Evolutionary conservation across 2,797 vertebrate genomes (phyloP).

Genomic region (Philypnodon macrostomus): DNA sequence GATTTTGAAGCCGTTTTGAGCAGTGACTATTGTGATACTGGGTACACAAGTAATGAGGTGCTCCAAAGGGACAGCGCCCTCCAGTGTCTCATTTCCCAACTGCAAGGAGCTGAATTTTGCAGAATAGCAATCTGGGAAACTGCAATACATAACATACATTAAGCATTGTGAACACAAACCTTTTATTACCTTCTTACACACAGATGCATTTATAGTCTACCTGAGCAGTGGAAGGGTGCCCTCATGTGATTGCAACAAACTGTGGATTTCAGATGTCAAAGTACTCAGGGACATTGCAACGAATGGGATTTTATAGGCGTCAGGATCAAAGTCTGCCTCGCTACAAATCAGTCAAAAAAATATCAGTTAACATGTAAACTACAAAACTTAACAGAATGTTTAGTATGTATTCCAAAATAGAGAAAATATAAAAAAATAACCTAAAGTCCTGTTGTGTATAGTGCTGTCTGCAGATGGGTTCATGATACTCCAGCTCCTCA

Average conservation of each 20-base stretch:
- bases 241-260: constrained; percentile 90
- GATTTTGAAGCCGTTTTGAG: constrained; percentile 95
- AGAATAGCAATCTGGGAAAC: constrained; percentile 93
- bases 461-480: constrained; percentile 91
- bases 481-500: constrained; percentile 95
- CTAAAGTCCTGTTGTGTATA: constrained; percentile 84
- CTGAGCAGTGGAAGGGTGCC: constrained; percentile 93
- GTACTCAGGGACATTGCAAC: constrained; percentile 88
- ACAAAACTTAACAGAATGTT: too few relatives aligned
- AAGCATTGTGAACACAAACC: background rate
- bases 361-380: too few relatives aligned
- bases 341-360: constrained; percentile 57
- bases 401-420: too few relatives aligned
- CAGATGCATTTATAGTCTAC: too few relatives aligned
- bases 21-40: constrained; percentile 89
- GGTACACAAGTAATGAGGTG: constrained; percentile 95
- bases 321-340: constrained; percentile 94
- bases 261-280: constrained; percentile 90
- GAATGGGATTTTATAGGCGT: constrained; percentile 91
- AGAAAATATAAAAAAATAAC: constrained; percentile 59
- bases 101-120: constrained; percentile 83
- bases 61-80: constrained; percentile 89
- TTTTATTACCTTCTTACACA: background rate
- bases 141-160: constrained; percentile 38
- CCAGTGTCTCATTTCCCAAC: constrained; percentile 76